Conservation (phyloP, 2,113 vertebrate species). For the Tricholaema leucomelas region DNA sequence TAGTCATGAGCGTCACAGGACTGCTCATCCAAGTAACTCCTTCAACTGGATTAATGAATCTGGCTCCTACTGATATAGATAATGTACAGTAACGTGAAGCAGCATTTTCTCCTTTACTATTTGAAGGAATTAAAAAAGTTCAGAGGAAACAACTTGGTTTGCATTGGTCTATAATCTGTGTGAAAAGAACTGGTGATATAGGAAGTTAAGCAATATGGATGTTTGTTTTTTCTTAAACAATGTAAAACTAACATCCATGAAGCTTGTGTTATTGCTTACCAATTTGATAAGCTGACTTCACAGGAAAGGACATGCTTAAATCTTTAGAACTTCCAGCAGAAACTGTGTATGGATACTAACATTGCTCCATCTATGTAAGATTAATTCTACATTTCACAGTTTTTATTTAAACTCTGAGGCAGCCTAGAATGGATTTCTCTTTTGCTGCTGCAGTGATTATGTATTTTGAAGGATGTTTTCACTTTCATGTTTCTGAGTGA, state of each 20-base stretch:
- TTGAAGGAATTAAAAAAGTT: neutral
- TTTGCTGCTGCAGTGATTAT: neutral
- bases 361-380: neutral
- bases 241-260: neutral
- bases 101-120: neutral
- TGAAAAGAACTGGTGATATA: neutral
- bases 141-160: neutral
- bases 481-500: neutral
- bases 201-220: neutral
- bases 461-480: neutral
- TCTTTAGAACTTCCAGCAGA: neutral
- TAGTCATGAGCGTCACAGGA: neutral
- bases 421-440: neutral
- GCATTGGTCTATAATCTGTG: neutral
- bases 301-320: neutral
- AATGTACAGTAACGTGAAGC: neutral
- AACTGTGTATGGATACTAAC: neutral
- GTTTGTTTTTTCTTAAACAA: neutral
- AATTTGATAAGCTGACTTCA: neutral
- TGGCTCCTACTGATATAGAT: neutral
- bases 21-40: neutral
- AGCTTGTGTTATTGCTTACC: neutral
- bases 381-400: neutral
- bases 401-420: neutral
- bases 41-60: neutral